Evolutionary conservation across 2,797 vertebrate species (phyloP).

Genomic region (Platyrinchus mystaceus): DNA sequence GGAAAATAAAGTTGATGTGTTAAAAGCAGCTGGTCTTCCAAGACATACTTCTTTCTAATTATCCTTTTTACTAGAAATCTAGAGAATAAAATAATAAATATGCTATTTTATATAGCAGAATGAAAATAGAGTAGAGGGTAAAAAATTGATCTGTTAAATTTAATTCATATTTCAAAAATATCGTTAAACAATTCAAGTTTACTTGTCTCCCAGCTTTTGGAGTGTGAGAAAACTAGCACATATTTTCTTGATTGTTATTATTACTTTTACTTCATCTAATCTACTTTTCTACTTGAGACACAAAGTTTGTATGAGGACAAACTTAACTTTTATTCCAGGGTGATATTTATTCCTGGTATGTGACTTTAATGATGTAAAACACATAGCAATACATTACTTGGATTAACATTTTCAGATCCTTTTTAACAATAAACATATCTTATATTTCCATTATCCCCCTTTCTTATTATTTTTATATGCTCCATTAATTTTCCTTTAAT

Average conservation of each 20-base stretch:
- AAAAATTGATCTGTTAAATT: neutral
- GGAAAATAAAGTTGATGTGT: neutral
- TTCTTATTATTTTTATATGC: neutral
- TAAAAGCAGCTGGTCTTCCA: neutral
- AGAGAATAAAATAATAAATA: neutral
- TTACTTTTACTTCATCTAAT: neutral
- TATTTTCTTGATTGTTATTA: neutral
- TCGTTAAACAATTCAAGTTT: neutral
- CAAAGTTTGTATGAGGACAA: neutral
- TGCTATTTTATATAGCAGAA: neutral
- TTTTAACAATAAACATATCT: neutral
- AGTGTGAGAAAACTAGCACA: neutral
- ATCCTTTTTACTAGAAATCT: neutral
- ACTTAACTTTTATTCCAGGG: neutral
- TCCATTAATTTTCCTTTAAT: neutral
- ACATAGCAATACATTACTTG: neutral
- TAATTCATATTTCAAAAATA: neutral
- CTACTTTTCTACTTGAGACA: neutral
- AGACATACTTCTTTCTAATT: neutral
- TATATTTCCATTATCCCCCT: neutral
- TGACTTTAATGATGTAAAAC: neutral
- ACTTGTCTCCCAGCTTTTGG: neutral
- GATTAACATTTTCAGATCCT: neutral
- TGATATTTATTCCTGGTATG: neutral
- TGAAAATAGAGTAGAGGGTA: neutral